phyloP scores from a whole-genome alignment of 2,797 vertebrate species.

The Sebastes cheni region DNA sequence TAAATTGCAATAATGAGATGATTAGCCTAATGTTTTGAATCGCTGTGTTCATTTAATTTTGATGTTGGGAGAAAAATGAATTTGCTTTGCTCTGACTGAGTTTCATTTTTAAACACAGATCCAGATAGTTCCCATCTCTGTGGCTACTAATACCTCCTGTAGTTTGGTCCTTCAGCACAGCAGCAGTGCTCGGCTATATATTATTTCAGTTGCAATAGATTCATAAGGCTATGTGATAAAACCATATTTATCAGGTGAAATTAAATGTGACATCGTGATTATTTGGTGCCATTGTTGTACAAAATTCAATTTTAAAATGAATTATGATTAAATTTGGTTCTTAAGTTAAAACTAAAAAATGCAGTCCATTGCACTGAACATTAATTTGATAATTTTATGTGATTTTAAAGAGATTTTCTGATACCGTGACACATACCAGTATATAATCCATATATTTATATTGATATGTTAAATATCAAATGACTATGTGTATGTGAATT shows the following conservation, averaged over 20 bases:
- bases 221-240: not conserved
- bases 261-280: not conserved
- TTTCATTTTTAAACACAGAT: not conserved
- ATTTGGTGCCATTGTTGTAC: not conserved
- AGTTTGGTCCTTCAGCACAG: not conserved
- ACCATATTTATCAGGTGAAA: not conserved
- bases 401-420: not conserved
- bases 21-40: constrained; percentile 1
- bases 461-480: not conserved
- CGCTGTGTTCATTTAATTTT: not conserved
- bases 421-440: not conserved
- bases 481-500: no score
- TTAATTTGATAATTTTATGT: not conserved
- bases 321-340: no score
- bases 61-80: not conserved
- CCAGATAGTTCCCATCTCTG: not conserved
- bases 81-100: not conserved
- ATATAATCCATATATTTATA: not conserved
- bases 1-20: not conserved
- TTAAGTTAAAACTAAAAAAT: not conserved
- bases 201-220: not conserved
- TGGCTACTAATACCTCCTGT: not conserved
- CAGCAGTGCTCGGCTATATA: not conserved
- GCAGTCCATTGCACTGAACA: not conserved
- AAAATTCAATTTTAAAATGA: not conserved